A percentile compares a stretch with the other conserved stretches of the same genome.
Conservation (phyloP, 2,113 vertebrate genomes). For the Ceyx melanurus region DNA sequence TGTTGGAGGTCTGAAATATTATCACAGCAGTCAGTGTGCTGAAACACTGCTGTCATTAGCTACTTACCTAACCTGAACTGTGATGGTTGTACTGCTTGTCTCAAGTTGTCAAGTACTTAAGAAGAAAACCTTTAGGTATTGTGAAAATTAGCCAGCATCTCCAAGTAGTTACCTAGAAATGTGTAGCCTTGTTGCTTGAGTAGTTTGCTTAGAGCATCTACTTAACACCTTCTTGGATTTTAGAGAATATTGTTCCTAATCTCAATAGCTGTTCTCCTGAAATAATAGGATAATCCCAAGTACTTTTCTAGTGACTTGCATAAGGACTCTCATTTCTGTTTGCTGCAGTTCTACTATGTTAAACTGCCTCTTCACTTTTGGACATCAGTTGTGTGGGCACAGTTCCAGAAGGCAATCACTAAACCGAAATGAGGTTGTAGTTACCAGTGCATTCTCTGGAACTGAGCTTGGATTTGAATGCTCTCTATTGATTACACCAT, state of each 20-base stretch:
- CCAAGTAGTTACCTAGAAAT: not conserved
- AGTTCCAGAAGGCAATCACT: not conserved
- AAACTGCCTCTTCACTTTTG: not conserved
- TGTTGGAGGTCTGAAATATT: not conserved
- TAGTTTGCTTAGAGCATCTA: not conserved
- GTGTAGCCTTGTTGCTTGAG: not conserved
- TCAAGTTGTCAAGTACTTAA: not conserved
- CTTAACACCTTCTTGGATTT: not conserved
- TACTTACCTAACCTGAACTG: not conserved
- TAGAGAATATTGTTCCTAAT: not conserved
- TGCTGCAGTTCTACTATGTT: not conserved
- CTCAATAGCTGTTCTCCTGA: not conserved
- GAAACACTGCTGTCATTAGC: not conserved
- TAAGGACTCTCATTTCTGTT: not conserved
- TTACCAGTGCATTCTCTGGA: not conserved
- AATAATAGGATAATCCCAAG: not conserved
- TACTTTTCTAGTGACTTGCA: not conserved
- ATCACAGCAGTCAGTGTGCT: not conserved
- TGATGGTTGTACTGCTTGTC: not conserved
- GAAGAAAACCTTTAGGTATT: not conserved
- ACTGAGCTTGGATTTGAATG: not conserved
- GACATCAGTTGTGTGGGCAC: fast-evolving
- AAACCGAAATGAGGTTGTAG: not conserved
- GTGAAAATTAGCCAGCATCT: not conserved
- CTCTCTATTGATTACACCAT: not conserved